Base-by-base conservation (phyloP, 35 echinoderm and acorn worm genomes). In the Ophioderma brevispina region DNA sequence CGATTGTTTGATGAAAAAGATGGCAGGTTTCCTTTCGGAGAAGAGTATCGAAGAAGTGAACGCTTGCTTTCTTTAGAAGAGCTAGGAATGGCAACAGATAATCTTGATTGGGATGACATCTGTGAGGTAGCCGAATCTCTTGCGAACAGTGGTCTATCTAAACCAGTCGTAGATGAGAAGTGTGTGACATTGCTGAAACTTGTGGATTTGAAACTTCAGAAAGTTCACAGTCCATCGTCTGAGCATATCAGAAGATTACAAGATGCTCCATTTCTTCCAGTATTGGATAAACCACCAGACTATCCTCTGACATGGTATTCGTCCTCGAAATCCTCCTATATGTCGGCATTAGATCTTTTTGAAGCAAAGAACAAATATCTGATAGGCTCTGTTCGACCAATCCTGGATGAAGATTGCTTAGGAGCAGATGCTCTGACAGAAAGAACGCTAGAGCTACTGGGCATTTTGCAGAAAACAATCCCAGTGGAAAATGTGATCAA, bases 41-140 rank as follows among this genome's bases (percentile, higher is more conserved):
- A 82, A 15, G 55, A 84, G 31, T 89, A 80, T 43, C 49, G 36
- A 33, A 10, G 10, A 28, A 35, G 36, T 30, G 55, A 50, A 11
- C 76, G 76, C 14, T 40, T 93, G 6, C 32, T 81, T 0, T 82
- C 92, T 11, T 80, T 93, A 13, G n/a, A 0, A 36, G 18, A 88
- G 21, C 41, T 89, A 31, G 92, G 92, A 32, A 93, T 93, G 92
- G 78, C 64, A 1, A 80, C 39, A 21, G 21, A 33, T 36, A 35
- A 80, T 23, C 42, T 89, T 35, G 4, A 38, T 0, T 89, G 87
- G 87, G 77, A 81, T 23, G 87, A 89, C 40, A 80, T 89, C 19
- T 80, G 76, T 55, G 77, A 89, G 2, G 28, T 64, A 89, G 87
- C 87, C 15, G 32, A 63, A 28, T 81, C 76, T 81, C 17, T 89